Percentiles rank a stretch among this genome's conserved stretches.
These are phyloP conservation scores for Drosophila hamatofila DNA, from an alignment of 2,888 invertebrate genomes.

Conservation along the genomic window DNA sequence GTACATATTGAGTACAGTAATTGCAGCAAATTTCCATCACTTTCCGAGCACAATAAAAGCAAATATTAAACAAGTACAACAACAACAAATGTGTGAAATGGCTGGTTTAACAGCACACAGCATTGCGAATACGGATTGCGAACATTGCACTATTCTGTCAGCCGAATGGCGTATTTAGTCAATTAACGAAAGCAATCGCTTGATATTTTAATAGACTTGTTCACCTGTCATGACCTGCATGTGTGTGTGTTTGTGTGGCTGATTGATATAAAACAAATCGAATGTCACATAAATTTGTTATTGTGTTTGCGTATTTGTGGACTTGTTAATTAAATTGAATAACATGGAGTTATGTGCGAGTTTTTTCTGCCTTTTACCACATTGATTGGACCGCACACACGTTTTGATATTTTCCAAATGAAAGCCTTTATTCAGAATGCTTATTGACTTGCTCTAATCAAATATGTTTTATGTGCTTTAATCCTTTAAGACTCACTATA, in stretches of 20 bases:
- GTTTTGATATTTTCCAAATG: not conserved
- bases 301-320: slow-evolving; percentile 3
- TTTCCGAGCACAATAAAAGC: slow-evolving; percentile 1
- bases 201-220: slow-evolving; percentile 17
- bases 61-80: slow-evolving; percentile 4
- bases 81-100: slow-evolving; percentile 26
- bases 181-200: slow-evolving; percentile 35
- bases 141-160: slow-evolving; percentile 14
- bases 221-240: slow-evolving; percentile 30
- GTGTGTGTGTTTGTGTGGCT: slow-evolving; percentile 2
- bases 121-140: slow-evolving; percentile 24
- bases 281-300: not conserved
- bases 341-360: not conserved
- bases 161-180: slow-evolving; percentile 33
- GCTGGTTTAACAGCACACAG: slow-evolving; percentile 12
- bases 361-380: not conserved
- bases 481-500: not conserved
- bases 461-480: not conserved
- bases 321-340: slow-evolving; percentile 1
- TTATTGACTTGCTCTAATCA: not conserved
- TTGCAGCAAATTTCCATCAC: slow-evolving; percentile 37
- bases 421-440: too few relatives aligned
- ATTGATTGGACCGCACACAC: not conserved
- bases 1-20: slow-evolving; percentile 28
- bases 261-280: slow-evolving; percentile 5